Percentiles rank a stretch among this genome's conserved stretches.
Conservation (phyloP, 37 sponge, comb jelly and placozoan genomes). For the Halichondria panicea region DNA sequence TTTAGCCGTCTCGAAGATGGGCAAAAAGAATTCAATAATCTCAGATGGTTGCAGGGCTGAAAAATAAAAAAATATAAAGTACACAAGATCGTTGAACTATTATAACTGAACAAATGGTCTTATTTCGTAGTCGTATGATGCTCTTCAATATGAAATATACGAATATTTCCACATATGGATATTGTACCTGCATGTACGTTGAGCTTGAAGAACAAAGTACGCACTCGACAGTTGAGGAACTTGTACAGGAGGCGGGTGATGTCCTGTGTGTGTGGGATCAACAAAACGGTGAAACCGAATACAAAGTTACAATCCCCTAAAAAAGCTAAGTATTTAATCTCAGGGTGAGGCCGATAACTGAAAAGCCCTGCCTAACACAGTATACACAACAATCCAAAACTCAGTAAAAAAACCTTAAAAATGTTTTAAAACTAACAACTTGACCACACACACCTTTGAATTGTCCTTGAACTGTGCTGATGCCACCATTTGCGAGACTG, state of each 20-base stretch:
- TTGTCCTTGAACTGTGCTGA: conserved; percentile 37
- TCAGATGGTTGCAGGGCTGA: conserved; percentile 57
- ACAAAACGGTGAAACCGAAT: too few relatives aligned
- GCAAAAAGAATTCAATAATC: conserved; percentile 47
- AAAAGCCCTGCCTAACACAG: background rate
- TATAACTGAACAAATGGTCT: too few relatives aligned
- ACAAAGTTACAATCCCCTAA: too few relatives aligned
- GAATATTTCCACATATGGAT: too few relatives aligned
- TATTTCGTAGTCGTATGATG: too few relatives aligned
- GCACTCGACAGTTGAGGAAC: conserved; percentile 42
- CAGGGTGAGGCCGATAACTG: background rate
- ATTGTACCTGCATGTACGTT: conserved; percentile 88
- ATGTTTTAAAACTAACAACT: background rate
- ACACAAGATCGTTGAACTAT: too few relatives aligned
- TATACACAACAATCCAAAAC: background rate
- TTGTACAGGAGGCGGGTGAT: conserved; percentile 49
- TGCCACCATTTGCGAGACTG: conserved; percentile 8
- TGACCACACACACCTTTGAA: conserved; percentile 27
- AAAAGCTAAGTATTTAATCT: background rate
- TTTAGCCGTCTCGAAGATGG: conserved; percentile 43
- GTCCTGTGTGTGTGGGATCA: conserved; percentile 12
- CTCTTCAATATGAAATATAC: too few relatives aligned
- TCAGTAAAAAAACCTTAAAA: background rate
- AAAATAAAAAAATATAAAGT: background rate
- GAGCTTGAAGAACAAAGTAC: conserved; percentile 78